Percentiles rank a stretch among this genome's conserved stretches.
Conservation (phyloP, 1,140 invertebrate genomes). For the Branchinecta lindahli region DNA sequence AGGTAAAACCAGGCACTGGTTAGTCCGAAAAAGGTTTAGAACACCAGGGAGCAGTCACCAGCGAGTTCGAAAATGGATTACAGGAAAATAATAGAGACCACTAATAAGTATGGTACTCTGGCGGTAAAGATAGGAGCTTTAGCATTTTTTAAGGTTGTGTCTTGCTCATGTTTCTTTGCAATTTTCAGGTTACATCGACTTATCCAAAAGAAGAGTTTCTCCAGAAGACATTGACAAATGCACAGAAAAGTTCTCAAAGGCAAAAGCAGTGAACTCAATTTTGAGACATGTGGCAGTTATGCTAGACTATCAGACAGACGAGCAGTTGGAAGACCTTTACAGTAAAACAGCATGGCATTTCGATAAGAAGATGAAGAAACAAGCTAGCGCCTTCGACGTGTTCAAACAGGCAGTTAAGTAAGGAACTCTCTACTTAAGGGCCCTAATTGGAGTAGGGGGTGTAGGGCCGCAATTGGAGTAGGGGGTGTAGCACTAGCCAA, state of each 20-base stretch:
- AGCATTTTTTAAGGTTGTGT: no score
- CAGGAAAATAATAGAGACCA: no score
- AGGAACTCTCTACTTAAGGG: slow-evolving; percentile 29
- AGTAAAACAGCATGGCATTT: slow-evolving; percentile 98
- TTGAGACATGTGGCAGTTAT: slow-evolving; percentile 91
- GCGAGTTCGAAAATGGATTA: no score
- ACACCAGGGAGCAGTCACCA: no score
- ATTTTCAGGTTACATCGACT: slow-evolving; percentile 84
- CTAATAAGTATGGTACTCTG: no score
- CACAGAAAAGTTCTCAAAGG: slow-evolving; percentile 95
- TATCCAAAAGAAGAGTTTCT: slow-evolving; percentile 95
- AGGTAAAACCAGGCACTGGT: no score
- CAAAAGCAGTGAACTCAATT: slow-evolving; percentile 97
- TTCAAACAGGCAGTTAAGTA: slow-evolving; percentile 96
- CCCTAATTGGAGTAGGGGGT: not conserved
- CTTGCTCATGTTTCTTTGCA: not conserved
- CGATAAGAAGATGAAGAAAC: slow-evolving; percentile 94
- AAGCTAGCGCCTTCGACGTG: slow-evolving; percentile 87
- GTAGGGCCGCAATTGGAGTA: not conserved
- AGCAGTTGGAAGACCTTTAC: slow-evolving; percentile 88
- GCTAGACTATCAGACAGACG: slow-evolving; percentile 72
- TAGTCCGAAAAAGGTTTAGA: no score
- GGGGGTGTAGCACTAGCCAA: no score
- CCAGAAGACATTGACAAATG: slow-evolving; percentile 95
- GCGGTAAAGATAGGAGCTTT: no score